Conservation (phyloP, 2,888 invertebrate genomes). For the Hypercompe scribonia region DNA sequence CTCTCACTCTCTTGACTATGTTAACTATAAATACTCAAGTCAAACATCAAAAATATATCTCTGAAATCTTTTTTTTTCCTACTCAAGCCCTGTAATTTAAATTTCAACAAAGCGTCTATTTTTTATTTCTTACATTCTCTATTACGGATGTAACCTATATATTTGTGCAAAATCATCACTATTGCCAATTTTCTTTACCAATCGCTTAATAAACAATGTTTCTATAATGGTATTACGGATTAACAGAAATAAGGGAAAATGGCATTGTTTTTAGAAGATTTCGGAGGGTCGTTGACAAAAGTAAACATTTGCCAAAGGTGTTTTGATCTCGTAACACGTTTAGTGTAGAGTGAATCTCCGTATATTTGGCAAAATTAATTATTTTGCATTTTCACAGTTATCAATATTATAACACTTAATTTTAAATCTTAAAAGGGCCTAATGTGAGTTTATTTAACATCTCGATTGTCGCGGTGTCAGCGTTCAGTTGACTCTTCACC, state of each 20-base stretch:
- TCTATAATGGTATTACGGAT: background rate
- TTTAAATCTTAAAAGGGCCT: no score
- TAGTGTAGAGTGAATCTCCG: no score
- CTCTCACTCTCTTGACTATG: slow-evolving; percentile 12
- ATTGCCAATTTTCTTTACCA: background rate
- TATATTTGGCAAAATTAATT: no score
- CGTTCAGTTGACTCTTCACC: no score
- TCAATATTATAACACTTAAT: no score
- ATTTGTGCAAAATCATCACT: background rate
- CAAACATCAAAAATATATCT: slow-evolving; percentile 42
- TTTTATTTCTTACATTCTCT: slow-evolving; percentile 20
- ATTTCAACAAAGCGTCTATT: slow-evolving; percentile 44
- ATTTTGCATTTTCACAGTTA: no score
- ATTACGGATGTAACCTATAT: slow-evolving; percentile 9
- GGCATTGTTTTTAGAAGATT: background rate
- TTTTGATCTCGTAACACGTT: no score
- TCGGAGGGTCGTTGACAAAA: no score
- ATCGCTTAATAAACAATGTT: background rate
- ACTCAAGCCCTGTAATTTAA: slow-evolving; percentile 50
- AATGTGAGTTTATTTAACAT: no score
- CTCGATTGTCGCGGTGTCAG: no score
- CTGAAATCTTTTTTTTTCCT: slow-evolving; percentile 33
- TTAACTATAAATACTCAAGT: slow-evolving; percentile 26
- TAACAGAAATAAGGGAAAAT: background rate
- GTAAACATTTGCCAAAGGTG: no score